phyloP scores from a whole-genome alignment of 1,140 invertebrate genomes.

The Heliconius eleuchia region DNA sequence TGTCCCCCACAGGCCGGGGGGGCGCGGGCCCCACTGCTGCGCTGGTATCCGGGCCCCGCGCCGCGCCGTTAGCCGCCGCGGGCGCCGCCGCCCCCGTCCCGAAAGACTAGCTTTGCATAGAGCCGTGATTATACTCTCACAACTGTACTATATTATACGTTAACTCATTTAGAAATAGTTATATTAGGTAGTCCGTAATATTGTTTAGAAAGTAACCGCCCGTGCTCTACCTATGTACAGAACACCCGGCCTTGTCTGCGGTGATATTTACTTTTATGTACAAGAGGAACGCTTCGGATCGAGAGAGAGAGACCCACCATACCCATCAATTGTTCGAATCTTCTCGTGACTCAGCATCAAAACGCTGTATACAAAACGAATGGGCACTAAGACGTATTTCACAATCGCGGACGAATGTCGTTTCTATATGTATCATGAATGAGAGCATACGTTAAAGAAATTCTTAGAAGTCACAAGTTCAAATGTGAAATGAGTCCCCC shows the following conservation, averaged over 20 bases:
- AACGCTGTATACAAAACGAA: constrained; percentile 27
- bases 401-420: constrained; percentile 10
- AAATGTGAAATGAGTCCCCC: constrained; percentile 44
- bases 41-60: neutral
- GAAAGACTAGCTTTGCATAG: neutral
- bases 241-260: neutral
- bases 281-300: neutral
- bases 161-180: neutral
- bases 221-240: neutral
- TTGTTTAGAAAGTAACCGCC: neutral
- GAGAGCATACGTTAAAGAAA: constrained; percentile 17
- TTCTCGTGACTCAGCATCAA: constrained; percentile 40
- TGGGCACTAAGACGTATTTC: constrained; percentile 26
- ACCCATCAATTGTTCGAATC: constrained; percentile 24
- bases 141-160: neutral
- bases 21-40: neutral
- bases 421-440: constrained; percentile 24
- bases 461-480: constrained; percentile 22
- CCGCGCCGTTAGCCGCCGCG: constrained; percentile 32
- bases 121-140: neutral
- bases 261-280: neutral
- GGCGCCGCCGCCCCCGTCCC: constrained; percentile 18
- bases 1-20: neutral
- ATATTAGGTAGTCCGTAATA: neutral
- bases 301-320: neutral